Base-by-base conservation (phyloP, 1,140 invertebrate genomes). In the Steinernema feltiae region DNA sequence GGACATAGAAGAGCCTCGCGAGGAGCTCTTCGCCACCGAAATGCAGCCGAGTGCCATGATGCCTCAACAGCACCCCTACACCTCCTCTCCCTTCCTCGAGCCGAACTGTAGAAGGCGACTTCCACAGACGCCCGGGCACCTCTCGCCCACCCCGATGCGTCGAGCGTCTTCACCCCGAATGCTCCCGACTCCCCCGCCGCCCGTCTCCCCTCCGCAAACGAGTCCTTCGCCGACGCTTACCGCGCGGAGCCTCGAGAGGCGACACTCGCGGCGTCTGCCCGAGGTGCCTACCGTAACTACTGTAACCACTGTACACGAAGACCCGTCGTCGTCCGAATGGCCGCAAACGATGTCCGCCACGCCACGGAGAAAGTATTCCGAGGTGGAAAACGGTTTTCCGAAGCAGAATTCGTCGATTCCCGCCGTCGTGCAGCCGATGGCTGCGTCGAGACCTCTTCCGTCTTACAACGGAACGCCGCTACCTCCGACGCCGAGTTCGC, bases 141-240 rank as follows among this genome's bases (percentile, higher is more conserved):
- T 74, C 1, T 74, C 73, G 12, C 73, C 73, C 7, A 69, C 24
- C 48, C 29, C 46, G 18, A 74, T 74, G 48, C 48, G 73, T n/a
- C 18, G 73, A 74, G 73, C 73, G 27, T 46, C 32, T 70, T 74
- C 73, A 15, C 73, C 73, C 21, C 12, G 73, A 15, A 74, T 74
- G 73, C 48, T 74, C 27, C 73, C 73, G 41, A 74, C 73, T 18
- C 73, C 73, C 18, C 73, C 73, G 30, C 73, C 73, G 70, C 70
- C 70, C 53, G 53, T 63, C 24, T 63, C 53, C 2, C 53, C 53
- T 27, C 53, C 53, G 2, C 53, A 63, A 15, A n/a, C 53, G 53
- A 63, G 15, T 63, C 53, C 53, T 27, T 63, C 53, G 15, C 53
- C 53, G 15, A 63, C 53, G 3, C 53, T 63, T 21, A 7, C 53